phyloP scores from a whole-genome alignment of 2,888 invertebrate genomes.

The Gisinianus flammeolus region DNA sequence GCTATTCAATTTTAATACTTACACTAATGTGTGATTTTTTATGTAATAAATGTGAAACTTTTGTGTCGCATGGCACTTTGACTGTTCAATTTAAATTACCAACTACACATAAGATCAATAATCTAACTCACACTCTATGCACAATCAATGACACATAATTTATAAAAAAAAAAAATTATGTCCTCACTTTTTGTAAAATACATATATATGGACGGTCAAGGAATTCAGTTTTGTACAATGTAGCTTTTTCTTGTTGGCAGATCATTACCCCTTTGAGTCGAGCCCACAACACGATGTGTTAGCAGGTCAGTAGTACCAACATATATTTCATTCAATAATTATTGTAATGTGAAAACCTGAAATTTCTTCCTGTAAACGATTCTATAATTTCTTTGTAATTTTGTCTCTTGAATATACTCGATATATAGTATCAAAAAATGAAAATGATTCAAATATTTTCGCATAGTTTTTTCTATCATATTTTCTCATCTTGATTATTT shows the following conservation, averaged over 20 bases:
- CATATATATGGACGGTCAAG: no score
- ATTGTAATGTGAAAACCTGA: no score
- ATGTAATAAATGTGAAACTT: no score
- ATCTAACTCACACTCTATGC: not conserved
- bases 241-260: slow-evolving; percentile 42
- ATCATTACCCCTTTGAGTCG: slow-evolving; percentile 59
- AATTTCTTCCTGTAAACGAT: not conserved
- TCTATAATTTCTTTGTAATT: not conserved
- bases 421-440: no score
- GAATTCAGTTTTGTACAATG: not conserved
- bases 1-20: no score
- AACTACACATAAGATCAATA: not conserved
- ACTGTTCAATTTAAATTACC: not conserved
- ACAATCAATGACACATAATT: not conserved
- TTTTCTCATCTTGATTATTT: no score
- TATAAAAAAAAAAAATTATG: not conserved
- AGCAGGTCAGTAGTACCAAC: slow-evolving; percentile 56
- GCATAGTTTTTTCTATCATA: no score
- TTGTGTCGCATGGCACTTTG: slow-evolving; percentile 13
- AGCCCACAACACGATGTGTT: slow-evolving; percentile 59
- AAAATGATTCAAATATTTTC: no score
- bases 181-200: no score
- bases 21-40: no score
- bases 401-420: no score
- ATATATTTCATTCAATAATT: not conserved